These are phyloP conservation scores for Idaea dimidiata DNA, from an alignment of 2,888 invertebrate genomes.

Conservation along the genomic window DNA sequence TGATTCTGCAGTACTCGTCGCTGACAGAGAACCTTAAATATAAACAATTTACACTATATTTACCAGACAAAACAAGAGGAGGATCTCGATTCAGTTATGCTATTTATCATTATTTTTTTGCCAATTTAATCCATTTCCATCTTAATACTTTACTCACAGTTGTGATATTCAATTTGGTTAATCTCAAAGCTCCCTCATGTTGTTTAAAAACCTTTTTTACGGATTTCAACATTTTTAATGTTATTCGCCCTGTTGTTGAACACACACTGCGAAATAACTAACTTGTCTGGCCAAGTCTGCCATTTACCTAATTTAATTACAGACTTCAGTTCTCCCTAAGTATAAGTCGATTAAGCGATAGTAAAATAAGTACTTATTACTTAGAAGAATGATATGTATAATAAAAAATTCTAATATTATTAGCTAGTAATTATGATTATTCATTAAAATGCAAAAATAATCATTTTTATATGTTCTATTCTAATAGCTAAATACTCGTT, in stretches of 20 bases:
- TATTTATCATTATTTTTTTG: too few relatives aligned
- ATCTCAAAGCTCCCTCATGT: constrained; percentile 46
- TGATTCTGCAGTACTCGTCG: constrained; percentile 92
- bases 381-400: too few relatives aligned
- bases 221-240: constrained; percentile 41
- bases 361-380: too few relatives aligned
- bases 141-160: constrained; percentile 37
- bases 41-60: not conserved
- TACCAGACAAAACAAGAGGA: too few relatives aligned
- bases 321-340: not conserved
- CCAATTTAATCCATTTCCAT: not conserved
- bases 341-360: not conserved
- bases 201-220: constrained; percentile 47
- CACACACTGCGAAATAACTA: not conserved
- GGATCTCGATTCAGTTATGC: too few relatives aligned
- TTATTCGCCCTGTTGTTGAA: not conserved
- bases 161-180: constrained; percentile 49
- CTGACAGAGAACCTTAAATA: constrained; percentile 86
- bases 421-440: too few relatives aligned
- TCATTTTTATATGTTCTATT: too few relatives aligned
- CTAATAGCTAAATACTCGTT: too few relatives aligned
- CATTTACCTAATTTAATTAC: not conserved
- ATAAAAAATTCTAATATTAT: too few relatives aligned
- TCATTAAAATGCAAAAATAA: too few relatives aligned
- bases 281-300: not conserved